Conservation (phyloP, 2,888 invertebrate genomes). For the Pseudococcus viburni region DNA sequence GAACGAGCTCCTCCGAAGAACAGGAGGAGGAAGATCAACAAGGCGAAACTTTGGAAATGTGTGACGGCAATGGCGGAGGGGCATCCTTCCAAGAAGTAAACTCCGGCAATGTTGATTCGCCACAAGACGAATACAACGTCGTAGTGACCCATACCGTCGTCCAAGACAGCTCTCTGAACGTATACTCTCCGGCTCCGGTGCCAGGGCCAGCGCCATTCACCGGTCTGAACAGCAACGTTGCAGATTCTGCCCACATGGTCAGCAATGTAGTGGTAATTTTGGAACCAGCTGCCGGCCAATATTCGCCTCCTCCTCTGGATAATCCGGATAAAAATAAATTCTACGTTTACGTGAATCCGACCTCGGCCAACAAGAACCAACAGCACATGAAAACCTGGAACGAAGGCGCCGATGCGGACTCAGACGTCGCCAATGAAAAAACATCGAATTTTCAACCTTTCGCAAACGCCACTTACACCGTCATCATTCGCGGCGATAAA, state of each 20-base stretch:
- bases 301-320: constrained; percentile 11
- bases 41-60: background rate
- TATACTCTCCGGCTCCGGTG: constrained; percentile 32
- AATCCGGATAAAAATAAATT: constrained; percentile 55
- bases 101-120: background rate
- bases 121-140: constrained; percentile 46
- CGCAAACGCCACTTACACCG: constrained; percentile 51
- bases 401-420: background rate
- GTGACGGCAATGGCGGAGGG: background rate
- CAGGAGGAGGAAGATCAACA: background rate
- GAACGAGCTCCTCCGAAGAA: background rate
- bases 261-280: constrained; percentile 67
- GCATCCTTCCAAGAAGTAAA: background rate
- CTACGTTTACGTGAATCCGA: constrained; percentile 63
- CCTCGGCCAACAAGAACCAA: background rate
- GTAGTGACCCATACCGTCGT: constrained; percentile 64
- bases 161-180: constrained; percentile 61
- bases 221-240: background rate
- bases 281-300: constrained; percentile 65
- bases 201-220: background rate
- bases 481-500: constrained; percentile 56
- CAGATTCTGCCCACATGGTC: constrained; percentile 28
- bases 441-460: constrained; percentile 45
- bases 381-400: background rate
- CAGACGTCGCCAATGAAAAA: background rate